phyloP scores from a whole-genome alignment of 2,797 vertebrate genomes.

The Sylvia borin region DNA sequence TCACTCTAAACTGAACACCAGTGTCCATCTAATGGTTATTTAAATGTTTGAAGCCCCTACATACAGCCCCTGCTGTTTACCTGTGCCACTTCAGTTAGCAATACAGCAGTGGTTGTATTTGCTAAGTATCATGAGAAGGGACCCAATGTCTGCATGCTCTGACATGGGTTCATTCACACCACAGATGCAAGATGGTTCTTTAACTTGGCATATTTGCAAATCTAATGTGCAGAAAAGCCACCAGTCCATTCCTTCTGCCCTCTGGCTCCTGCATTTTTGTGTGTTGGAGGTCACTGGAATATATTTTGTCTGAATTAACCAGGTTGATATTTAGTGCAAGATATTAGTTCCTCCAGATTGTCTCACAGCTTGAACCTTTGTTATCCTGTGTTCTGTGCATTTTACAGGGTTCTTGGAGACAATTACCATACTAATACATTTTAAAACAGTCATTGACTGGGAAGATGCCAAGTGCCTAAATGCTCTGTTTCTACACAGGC shows the following conservation, averaged over 20 bases:
- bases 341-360: constrained; percentile 30
- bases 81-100: background rate
- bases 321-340: constrained; percentile 26
- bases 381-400: background rate
- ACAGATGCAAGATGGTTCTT: background rate
- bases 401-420: constrained; percentile 43
- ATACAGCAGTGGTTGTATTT: background rate
- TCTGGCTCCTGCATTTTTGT: background rate
- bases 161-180: background rate
- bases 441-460: constrained; percentile 25
- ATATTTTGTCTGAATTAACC: constrained; percentile 55
- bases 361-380: constrained; percentile 56
- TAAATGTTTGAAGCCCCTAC: background rate
- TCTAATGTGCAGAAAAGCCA: background rate
- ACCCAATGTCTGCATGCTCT: background rate
- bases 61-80: background rate
- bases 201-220: background rate
- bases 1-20: background rate
- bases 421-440: constrained; percentile 51
- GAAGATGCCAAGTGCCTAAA: constrained; percentile 46
- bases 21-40: background rate
- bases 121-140: background rate
- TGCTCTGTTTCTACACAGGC: background rate
- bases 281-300: background rate
- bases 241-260: background rate